Evolutionary conservation across 37 sponge, comb jelly and placozoan genomes (phyloP).

Genomic region (Diacarnus erythraeanus): DNA sequence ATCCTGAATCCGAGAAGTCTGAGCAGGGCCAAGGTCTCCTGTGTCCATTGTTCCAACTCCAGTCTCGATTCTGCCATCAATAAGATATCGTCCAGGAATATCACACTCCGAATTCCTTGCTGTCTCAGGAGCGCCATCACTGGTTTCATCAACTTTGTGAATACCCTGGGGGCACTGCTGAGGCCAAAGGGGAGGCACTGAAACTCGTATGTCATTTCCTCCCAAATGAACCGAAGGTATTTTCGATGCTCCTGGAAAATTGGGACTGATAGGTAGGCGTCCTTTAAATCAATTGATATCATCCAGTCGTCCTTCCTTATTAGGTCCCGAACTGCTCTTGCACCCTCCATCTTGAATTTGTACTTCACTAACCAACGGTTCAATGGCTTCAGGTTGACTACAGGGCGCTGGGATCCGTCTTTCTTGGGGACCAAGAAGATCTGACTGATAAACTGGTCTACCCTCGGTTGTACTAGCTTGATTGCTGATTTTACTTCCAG

Average conservation of each 20-base stretch:
- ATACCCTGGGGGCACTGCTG: constrained; percentile 42
- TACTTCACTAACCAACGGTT: background rate
- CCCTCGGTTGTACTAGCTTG: too few species aligned
- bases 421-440: constrained; percentile 38
- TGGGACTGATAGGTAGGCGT: constrained; percentile 43
- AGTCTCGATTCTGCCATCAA: constrained; percentile 29
- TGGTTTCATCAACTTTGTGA: constrained; percentile 51
- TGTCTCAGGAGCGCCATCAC: constrained; percentile 36
- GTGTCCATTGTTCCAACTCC: constrained; percentile 5
- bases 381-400: constrained; percentile 13
- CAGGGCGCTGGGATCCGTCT: constrained; percentile 26
- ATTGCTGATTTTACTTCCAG: too few species aligned
- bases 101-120: constrained; percentile 18
- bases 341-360: constrained; percentile 56
- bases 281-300: constrained; percentile 48
- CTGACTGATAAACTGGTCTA: too few species aligned
- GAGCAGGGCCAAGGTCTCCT: constrained; percentile 7
- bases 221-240: constrained; percentile 34
- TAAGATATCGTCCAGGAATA: constrained; percentile 56
- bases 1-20: constrained; percentile 35
- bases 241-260: too few species aligned
- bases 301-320: constrained; percentile 32
- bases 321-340: constrained; percentile 6
- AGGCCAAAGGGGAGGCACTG: constrained; percentile 47
- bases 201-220: constrained; percentile 20